Evolutionary conservation across 2,113 vertebrate genomes (phyloP).

Genomic region (Actenoides hombroni): DNA sequence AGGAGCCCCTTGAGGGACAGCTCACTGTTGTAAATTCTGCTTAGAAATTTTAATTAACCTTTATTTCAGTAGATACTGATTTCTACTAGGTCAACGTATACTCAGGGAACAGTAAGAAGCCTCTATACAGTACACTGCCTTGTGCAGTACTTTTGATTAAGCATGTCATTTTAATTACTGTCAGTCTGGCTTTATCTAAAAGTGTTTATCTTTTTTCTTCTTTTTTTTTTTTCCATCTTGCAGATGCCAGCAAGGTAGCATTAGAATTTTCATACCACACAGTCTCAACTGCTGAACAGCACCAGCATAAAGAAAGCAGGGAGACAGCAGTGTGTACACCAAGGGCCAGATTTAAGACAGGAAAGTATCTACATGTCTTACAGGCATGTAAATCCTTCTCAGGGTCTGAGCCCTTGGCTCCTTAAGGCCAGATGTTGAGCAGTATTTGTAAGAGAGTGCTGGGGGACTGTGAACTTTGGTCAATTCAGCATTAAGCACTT

Average conservation of each 20-base stretch:
- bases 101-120: background rate
- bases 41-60: slow-evolving; percentile 37
- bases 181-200: background rate
- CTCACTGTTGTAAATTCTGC: background rate
- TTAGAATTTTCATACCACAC: background rate
- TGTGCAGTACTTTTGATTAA: slow-evolving; percentile 10
- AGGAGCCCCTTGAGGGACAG: background rate
- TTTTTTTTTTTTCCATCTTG: background rate
- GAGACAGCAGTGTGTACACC: background rate
- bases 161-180: background rate
- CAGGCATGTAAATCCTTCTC: background rate
- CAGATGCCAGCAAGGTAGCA: background rate
- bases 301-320: background rate
- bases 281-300: background rate
- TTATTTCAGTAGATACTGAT: slow-evolving; percentile 14
- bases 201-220: background rate
- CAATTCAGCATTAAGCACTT: background rate
- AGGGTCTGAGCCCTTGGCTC: background rate
- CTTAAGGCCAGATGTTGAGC: slow-evolving; percentile 15
- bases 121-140: background rate
- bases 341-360: background rate
- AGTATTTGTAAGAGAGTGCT: background rate
- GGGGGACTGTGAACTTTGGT: background rate
- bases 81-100: slow-evolving; percentile 7
- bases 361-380: background rate